Evolutionary conservation across 2,888 invertebrate species (phyloP), one percentile per base, ranked within the genome.

Genomic region (Sepiola atlantica): DNA sequence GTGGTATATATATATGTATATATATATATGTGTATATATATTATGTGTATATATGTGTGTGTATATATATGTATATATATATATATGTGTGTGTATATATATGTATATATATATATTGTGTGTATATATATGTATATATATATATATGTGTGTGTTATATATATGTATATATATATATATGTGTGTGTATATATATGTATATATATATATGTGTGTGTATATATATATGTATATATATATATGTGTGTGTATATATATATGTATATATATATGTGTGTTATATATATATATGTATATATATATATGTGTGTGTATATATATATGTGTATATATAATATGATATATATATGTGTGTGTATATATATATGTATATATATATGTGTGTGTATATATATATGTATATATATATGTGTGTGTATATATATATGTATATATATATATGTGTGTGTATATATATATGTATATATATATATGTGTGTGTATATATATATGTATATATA

Each of bases 171-270:
- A n/a, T n/a, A n/a, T 77, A 3, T 77, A 3, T 77, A 3, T 77
- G 28, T 77, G 28, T 77, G 28, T 77, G 28, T 77, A 3, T 77
- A 77, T 77, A 77, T 77, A 1, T 77, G 28, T 77, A 77, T 77
- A 77, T 77, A 77, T 77, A 24, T 77, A 24, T 77, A 24, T 77
- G 24, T 77, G 24, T 77, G 24, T 77, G 24, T 77, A 77, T 77
- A 77, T 77, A 77, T 77, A 77, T 77, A 77, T 77, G 24, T 77
- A 77, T 77, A 77, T 77, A 77, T 77, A 77, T 77, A 77, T 77
- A 77, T 21, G 18, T 24, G 18, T 3, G 28, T 77, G 28, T 77
- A 77, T 77, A 77, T 20, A 24, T 77, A 28, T 77, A 77, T 18
- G 18, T 21, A 21, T 24, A 20, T n/a, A n/a, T n/a, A n/a, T n/a